A percentile compares a stretch with the other conserved stretches of the same genome.
Conservation (phyloP, 2,888 invertebrate genomes). For the Lasioglossum villosulum region DNA sequence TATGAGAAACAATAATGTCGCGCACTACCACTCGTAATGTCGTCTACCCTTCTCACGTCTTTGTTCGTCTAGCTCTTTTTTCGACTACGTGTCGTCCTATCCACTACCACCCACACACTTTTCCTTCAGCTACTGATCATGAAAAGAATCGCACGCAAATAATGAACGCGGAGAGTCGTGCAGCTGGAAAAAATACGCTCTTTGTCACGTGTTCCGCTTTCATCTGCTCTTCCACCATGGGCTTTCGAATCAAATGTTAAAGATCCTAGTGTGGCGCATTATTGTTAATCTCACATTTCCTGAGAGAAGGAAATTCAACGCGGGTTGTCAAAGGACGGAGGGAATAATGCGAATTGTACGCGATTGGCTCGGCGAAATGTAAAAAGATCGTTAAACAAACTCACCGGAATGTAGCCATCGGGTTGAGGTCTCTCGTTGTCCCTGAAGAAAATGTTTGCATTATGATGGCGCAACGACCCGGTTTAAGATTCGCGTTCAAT, state of each 20-base stretch:
- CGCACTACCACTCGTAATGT: slow-evolving; percentile 57
- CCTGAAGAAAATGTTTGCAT: slow-evolving; percentile 72
- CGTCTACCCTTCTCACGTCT: slow-evolving; percentile 47
- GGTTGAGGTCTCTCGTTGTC: slow-evolving; percentile 81
- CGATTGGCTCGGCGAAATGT: background rate
- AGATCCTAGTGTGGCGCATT: slow-evolving; percentile 1
- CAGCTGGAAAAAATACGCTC: slow-evolving; percentile 30
- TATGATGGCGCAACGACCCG: slow-evolving; percentile 33
- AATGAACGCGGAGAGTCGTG: slow-evolving; percentile 60
- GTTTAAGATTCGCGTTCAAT: slow-evolving; percentile 22
- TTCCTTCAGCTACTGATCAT: slow-evolving; percentile 34
- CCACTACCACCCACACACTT: slow-evolving; percentile 32
- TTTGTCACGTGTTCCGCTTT: slow-evolving; percentile 12
- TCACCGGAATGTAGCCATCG: slow-evolving; percentile 84
- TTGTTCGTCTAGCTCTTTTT: slow-evolving; percentile 52
- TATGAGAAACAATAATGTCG: slow-evolving; percentile 74
- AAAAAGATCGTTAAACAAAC: slow-evolving; percentile 60
- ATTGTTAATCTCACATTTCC: background rate
- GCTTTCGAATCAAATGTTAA: slow-evolving; percentile 13
- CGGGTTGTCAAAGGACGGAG: too few relatives aligned
- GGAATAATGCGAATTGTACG: background rate
- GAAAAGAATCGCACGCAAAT: slow-evolving; percentile 63
- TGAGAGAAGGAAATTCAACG: background rate
- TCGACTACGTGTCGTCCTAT: slow-evolving; percentile 42
- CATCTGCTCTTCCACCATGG: background rate